Conservation (phyloP, 2,888 invertebrate species). For the Meganola albula region DNA sequence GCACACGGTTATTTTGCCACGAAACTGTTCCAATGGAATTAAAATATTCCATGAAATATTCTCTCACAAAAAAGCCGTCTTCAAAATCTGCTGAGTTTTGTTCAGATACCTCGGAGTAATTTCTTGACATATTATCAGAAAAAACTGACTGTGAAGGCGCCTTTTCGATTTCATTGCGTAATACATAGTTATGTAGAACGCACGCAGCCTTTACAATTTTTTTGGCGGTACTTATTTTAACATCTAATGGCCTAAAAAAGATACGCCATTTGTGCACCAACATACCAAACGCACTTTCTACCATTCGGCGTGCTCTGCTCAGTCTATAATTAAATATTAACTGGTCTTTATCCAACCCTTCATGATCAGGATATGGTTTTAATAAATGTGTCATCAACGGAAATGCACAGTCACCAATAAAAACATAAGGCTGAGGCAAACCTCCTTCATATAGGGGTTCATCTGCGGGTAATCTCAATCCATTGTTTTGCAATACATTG, state of each 20-base stretch:
- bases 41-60: slow-evolving; percentile 12
- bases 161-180: slow-evolving; percentile 9
- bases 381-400: slow-evolving; percentile 17
- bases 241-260: slow-evolving; percentile 20
- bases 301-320: slow-evolving; percentile 22
- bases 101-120: no score
- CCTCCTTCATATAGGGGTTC: slow-evolving; percentile 5
- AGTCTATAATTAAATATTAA: slow-evolving; percentile 24
- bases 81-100: slow-evolving; percentile 8
- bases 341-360: slow-evolving; percentile 20
- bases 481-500: slow-evolving; percentile 8
- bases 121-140: no score
- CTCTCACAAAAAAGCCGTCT: slow-evolving; percentile 9
- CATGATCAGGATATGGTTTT: slow-evolving; percentile 23
- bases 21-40: slow-evolving; percentile 11
- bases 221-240: slow-evolving; percentile 21
- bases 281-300: slow-evolving; percentile 24
- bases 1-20: slow-evolving; percentile 12
- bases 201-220: slow-evolving; percentile 25
- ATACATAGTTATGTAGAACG: slow-evolving; percentile 21
- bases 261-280: slow-evolving; percentile 25
- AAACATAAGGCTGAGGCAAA: slow-evolving; percentile 16
- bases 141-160: no score
- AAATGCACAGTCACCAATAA: slow-evolving; percentile 24
- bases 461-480: slow-evolving; percentile 6